Conservation (phyloP, 1,140 invertebrate species). For the Carposina sasakii region DNA sequence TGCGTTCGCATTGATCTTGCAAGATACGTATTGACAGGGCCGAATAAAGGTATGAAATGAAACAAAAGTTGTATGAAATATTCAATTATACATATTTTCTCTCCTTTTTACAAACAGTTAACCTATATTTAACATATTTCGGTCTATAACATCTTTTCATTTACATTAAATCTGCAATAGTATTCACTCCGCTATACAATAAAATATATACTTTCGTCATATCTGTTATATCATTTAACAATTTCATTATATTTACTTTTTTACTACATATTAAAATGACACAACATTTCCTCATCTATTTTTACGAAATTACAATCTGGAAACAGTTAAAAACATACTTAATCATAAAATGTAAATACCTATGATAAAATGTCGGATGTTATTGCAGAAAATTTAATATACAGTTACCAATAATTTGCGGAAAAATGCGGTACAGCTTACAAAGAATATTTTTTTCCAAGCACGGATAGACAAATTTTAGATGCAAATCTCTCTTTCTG, state of each 20-base stretch:
- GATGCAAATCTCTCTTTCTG: too few species aligned
- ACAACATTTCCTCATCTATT: constrained; percentile 58
- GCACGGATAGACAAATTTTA: too few species aligned
- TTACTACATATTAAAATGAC: constrained; percentile 64
- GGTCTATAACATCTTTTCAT: constrained; percentile 63
- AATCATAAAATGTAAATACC: too few species aligned
- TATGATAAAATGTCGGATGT: too few species aligned
- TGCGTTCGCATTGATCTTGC: too few species aligned
- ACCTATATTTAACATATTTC: constrained; percentile 68
- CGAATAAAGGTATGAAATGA: constrained; percentile 30
- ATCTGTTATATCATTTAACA: constrained; percentile 66
- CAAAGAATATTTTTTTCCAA: too few species aligned
- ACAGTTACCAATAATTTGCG: too few species aligned
- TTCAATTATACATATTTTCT: constrained; percentile 70
- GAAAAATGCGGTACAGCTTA: too few species aligned
- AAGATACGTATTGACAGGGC: neutral
- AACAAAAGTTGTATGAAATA: constrained; percentile 63
- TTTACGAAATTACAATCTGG: too few species aligned
- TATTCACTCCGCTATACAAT: constrained; percentile 69
- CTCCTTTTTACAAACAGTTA: constrained; percentile 71
- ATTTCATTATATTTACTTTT: constrained; percentile 55
- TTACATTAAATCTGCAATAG: constrained; percentile 69
- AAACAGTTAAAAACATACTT: too few species aligned
- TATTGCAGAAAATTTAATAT: too few species aligned
- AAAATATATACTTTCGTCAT: constrained; percentile 65